Evolutionary conservation across 2,113 vertebrate species (phyloP).

Genomic region (Triplophysa rosa): DNA sequence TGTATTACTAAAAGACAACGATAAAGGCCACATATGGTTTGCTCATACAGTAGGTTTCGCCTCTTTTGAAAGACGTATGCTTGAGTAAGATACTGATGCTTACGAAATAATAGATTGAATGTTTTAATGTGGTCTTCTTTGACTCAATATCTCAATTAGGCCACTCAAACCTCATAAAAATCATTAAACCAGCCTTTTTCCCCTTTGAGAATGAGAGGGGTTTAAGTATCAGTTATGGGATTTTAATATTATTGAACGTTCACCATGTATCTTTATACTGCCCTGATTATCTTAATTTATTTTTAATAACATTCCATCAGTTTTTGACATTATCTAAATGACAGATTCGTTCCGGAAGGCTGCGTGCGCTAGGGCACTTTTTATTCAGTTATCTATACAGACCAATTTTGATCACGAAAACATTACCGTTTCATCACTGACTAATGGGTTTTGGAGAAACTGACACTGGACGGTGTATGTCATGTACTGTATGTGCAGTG

Average conservation of each 20-base stretch:
- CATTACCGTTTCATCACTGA: slow-evolving; percentile 42
- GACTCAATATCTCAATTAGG: neutral
- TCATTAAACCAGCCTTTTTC: slow-evolving; percentile 15
- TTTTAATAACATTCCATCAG: slow-evolving; percentile 49
- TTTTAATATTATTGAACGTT: slow-evolving; percentile 55
- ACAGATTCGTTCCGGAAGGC: slow-evolving; percentile 29
- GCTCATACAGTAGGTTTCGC: neutral
- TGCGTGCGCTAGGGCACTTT: slow-evolving; percentile 59
- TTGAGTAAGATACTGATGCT: slow-evolving; percentile 4
- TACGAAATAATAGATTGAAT: slow-evolving; percentile 15
- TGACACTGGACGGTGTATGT: neutral
- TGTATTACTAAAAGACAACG: slow-evolving; percentile 22
- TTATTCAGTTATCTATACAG: slow-evolving; percentile 67
- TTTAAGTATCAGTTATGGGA: slow-evolving; percentile 51
- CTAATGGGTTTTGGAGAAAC: slow-evolving; percentile 27
- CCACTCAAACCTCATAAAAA: neutral
- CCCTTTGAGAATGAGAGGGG: slow-evolving; percentile 8
- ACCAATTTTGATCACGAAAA: slow-evolving; percentile 42
- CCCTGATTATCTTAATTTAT: slow-evolving; percentile 47
- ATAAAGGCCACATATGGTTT: neutral
- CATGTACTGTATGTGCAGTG: slow-evolving; percentile 48
- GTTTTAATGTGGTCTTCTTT: slow-evolving; percentile 6
- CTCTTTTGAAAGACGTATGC: neutral
- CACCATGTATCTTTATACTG: slow-evolving; percentile 44
- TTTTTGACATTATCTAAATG: slow-evolving; percentile 52